These are phyloP conservation scores for Pyrrhosoma nymphula DNA, from an alignment of 2,888 invertebrate species.

Conservation along the genomic window DNA sequence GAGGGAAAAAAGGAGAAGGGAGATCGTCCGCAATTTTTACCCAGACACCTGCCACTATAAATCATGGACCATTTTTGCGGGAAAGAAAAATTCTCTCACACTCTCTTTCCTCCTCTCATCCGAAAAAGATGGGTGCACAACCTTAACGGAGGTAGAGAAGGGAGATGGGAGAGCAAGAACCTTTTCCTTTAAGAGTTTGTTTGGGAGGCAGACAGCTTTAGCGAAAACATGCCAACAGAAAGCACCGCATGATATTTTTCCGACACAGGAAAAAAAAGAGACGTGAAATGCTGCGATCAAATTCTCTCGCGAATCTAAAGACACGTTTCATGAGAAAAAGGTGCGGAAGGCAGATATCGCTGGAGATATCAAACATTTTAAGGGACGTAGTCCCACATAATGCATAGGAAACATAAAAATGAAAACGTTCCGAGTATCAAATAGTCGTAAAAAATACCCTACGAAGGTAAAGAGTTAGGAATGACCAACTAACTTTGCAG, in stretches of 20 bases:
- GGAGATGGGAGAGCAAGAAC: background rate
- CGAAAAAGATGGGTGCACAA: background rate
- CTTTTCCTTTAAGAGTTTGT: conserved; percentile 17
- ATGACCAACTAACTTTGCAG: too few species aligned
- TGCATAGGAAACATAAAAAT: background rate
- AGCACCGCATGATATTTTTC: background rate
- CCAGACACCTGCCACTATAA: conserved; percentile 58
- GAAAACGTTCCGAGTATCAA: too few species aligned
- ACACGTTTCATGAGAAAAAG: background rate
- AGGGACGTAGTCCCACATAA: background rate
- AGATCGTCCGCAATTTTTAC: conserved; percentile 47
- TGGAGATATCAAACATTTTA: background rate
- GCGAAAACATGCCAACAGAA: conserved; percentile 20
- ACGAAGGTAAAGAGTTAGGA: too few species aligned
- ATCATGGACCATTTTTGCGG: conserved; percentile 14
- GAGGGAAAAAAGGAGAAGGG: background rate
- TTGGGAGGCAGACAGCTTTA: background rate
- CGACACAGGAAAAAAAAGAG: background rate
- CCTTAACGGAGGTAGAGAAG: background rate
- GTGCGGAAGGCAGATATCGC: background rate
- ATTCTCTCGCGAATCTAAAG: background rate
- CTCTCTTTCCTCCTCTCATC: background rate
- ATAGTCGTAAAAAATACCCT: too few species aligned
- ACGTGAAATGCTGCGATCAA: background rate
- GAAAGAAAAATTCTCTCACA: conserved; percentile 10